These are phyloP conservation scores for Orycteropus afer DNA, from an alignment of 2,113 vertebrate genomes.

Conservation along the genomic window DNA sequence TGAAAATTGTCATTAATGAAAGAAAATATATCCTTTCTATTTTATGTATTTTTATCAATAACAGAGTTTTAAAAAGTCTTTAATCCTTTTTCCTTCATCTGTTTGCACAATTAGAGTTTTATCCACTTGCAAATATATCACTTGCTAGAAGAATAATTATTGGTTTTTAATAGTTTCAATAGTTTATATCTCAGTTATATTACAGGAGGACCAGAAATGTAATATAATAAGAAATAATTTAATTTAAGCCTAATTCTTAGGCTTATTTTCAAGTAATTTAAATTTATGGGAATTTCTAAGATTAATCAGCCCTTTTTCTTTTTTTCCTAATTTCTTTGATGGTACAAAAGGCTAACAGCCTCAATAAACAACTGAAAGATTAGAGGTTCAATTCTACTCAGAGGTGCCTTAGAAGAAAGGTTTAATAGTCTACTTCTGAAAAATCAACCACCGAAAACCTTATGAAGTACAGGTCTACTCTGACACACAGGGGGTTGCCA, in stretches of 20 bases:
- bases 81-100: neutral
- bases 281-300: neutral
- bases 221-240: neutral
- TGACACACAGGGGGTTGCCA: too few species aligned
- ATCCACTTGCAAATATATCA: neutral
- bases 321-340: neutral
- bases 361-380: too few species aligned
- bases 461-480: too few species aligned
- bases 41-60: neutral
- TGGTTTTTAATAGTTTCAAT: neutral
- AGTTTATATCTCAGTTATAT: neutral
- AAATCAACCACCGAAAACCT: too few species aligned
- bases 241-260: neutral
- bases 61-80: neutral
- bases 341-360: too few species aligned
- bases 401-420: too few species aligned
- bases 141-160: neutral
- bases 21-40: neutral
- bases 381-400: too few species aligned
- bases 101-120: neutral
- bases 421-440: too few species aligned
- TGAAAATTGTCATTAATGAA: slow-evolving; percentile 1
- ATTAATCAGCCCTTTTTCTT: neutral
- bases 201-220: neutral
- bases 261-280: neutral